Base-by-base conservation (phyloP, 2,113 vertebrate genomes). In the Corythoichthys haematopterus region DNA sequence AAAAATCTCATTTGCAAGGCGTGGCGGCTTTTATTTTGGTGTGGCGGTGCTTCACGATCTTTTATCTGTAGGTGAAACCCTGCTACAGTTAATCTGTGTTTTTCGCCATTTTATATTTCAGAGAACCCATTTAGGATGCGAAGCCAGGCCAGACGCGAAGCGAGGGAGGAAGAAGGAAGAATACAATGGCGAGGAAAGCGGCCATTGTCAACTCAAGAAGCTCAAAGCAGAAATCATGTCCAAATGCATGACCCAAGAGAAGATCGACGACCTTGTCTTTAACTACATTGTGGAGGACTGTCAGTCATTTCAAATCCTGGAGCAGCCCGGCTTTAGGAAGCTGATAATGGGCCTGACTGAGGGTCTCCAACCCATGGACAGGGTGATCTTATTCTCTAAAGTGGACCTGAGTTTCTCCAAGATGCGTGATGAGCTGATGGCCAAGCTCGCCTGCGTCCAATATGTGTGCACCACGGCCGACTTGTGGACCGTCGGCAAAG, bases 391-490 rank as follows among this genome's bases (percentile, higher is more conserved):
- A 43, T 86, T 91, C 38, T 73, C 82, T 8, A 88, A 84, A 64
- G 86, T 91, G 77, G 87, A 89, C 70, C 82, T 79, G 28, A 57
- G 78, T 43, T 90, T 85, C 57, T 81, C 82, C 68, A 79, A 57
- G 74, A 91, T 91, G 89, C 83, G 87, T 10, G 84, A 85, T 6
- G 84, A 85, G 62, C 73, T 92, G 59, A 82, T 85, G 77, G 20
- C 70, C 0, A 90, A 88, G n/a, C 86, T 92, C 15, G 50, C 68
- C 52, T 47, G 2, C 57, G 28, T 90, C 68, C 85, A 89, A 77
- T 88, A 89, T 20, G 84, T 89, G 69, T 92, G 90, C 87, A 91
- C 88, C 71, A 91, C 88, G 1, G 89, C 88, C 0, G 89, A 90
- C 79, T 66, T 89, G 71, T 91, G 90, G 89, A 87, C 85, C 0